Percentiles rank a stretch among this genome's conserved stretches.
These are phyloP conservation scores for Julus scandinavius DNA, from an alignment of 2,888 invertebrate genomes.

Conservation along the genomic window DNA sequence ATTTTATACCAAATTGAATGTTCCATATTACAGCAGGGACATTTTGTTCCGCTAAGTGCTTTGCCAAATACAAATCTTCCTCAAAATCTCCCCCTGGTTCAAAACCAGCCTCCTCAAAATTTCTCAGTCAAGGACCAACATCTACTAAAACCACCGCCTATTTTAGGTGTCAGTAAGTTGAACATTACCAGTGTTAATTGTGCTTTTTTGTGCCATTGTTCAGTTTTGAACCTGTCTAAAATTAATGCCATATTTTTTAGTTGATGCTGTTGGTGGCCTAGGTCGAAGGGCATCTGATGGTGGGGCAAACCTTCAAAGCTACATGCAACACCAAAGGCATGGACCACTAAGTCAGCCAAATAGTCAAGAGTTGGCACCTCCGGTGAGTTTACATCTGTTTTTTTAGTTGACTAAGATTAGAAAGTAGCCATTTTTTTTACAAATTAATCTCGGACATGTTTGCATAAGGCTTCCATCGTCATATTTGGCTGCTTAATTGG, in stretches of 20 bases:
- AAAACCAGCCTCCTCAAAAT: constrained; percentile 84
- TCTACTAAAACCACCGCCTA: constrained; percentile 90
- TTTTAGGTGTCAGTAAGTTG: constrained; percentile 72
- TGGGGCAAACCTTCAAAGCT: constrained; percentile 88
- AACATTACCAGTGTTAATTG: constrained; percentile 17
- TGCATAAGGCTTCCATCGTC: too few relatives aligned
- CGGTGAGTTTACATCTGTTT: constrained; percentile 56
- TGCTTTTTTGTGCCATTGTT: constrained; percentile 12
- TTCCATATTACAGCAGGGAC: constrained; percentile 48
- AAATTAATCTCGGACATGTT: background rate
- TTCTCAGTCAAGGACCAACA: constrained; percentile 94
- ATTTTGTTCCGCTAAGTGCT: constrained; percentile 63
- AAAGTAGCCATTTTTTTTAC: background rate
- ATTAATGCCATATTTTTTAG: constrained; percentile 46
- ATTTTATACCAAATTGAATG: background rate
- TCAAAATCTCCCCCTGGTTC: constrained; percentile 82
- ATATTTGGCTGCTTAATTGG: too few relatives aligned
- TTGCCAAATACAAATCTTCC: constrained; percentile 86
- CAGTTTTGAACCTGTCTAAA: background rate
- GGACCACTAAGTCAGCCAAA: constrained; percentile 71
- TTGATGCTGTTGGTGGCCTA: constrained; percentile 61
- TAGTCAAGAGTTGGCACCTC: constrained; percentile 67
- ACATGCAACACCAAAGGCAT: constrained; percentile 71
- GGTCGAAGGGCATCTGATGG: constrained; percentile 95
- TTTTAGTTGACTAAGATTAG: background rate